A percentile compares a stretch with the other conserved stretches of the same genome.
Evolutionary conservation across 1,140 invertebrate genomes (phyloP).

Genomic region (Scylla paramamosain): DNA sequence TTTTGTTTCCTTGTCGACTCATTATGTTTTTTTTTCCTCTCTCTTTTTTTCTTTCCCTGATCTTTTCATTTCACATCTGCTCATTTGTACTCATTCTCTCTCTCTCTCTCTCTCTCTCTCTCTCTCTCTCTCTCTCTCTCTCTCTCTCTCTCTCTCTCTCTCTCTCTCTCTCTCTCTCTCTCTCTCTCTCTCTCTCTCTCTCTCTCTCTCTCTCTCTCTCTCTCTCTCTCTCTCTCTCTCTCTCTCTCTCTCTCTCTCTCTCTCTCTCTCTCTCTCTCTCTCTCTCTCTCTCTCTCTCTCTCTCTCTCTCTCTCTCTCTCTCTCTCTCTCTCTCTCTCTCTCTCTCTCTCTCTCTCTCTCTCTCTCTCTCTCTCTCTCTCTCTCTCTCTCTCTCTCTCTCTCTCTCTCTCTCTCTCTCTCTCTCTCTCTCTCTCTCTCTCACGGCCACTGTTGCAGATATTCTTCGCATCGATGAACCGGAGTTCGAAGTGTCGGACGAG

Average conservation of each 20-base stretch:
- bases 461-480: background rate
- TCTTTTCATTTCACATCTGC: background rate
- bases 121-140: background rate
- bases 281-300: background rate
- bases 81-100: background rate
- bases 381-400: conserved; percentile 8
- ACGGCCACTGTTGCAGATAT: background rate
- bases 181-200: conserved; percentile 18
- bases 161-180: background rate
- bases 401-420: conserved; percentile 44
- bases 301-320: background rate
- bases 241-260: conserved; percentile 9
- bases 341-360: background rate
- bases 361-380: background rate
- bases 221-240: conserved; percentile 42
- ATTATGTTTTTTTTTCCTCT: background rate
- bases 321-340: conserved; percentile 47
- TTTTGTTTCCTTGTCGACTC: background rate
- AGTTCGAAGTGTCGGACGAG: background rate
- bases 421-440: background rate
- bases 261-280: background rate
- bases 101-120: background rate
- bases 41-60: background rate
- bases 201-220: background rate
- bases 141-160: background rate